Evolutionary conservation across 2,113 vertebrate species (phyloP).

Genomic region (Scatophagus argus): DNA sequence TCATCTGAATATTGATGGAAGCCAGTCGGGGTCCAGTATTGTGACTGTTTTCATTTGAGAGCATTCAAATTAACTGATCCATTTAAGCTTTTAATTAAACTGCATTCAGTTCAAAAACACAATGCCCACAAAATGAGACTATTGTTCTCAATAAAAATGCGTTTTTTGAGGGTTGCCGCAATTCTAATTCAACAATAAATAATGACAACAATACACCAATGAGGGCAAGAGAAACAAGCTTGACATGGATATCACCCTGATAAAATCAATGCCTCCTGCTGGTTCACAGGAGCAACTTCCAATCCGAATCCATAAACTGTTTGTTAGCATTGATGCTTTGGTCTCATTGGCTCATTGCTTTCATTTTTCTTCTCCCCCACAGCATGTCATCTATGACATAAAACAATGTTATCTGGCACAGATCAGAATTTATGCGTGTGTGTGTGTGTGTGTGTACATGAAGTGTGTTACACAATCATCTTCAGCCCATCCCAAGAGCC

Average conservation of each 20-base stretch:
- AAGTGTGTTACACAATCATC: neutral
- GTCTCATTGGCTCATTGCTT: neutral
- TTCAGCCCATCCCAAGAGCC: neutral
- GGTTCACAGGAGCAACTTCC: accelerated
- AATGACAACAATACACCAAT: neutral
- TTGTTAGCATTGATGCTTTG: neutral
- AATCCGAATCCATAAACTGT: neutral
- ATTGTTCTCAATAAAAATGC: neutral
- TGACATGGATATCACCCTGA: neutral
- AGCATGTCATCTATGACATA: neutral
- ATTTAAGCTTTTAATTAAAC: neutral
- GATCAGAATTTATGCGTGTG: neutral
- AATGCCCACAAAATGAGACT: neutral
- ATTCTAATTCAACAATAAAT: neutral
- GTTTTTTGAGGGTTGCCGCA: neutral
- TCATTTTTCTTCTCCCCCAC: neutral
- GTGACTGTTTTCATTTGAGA: too few relatives aligned
- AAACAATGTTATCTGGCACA: accelerated
- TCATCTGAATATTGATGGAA: neutral
- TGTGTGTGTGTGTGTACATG: neutral
- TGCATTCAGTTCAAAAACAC: neutral
- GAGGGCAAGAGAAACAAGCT: neutral
- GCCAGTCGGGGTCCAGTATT: too few relatives aligned
- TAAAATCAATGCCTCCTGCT: neutral
- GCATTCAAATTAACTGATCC: neutral